A percentile compares a stretch with the other conserved stretches of the same genome.
Evolutionary conservation across 1,140 invertebrate species (phyloP).

Genomic region (Nymphalis io): DNA sequence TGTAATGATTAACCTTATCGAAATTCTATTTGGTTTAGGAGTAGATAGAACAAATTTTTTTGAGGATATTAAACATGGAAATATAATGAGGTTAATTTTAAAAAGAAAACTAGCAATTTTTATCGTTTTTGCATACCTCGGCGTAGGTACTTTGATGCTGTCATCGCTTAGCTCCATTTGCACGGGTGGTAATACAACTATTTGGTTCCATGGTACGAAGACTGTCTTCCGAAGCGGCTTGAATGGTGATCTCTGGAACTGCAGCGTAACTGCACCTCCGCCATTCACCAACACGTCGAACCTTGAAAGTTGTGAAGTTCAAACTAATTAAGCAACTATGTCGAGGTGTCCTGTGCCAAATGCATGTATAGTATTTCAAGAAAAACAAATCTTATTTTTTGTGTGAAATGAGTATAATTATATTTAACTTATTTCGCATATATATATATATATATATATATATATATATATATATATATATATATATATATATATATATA

Average conservation of each 20-base stretch:
- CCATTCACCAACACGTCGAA: constrained; percentile 99
- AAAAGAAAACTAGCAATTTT: background rate
- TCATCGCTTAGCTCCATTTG: constrained; percentile 92
- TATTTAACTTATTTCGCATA: no score
- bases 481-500: no score
- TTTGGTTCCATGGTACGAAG: constrained; percentile 97
- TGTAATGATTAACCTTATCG: no score
- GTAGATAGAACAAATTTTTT: background rate
- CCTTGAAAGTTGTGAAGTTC: constrained; percentile 80
- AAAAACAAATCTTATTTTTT: no score
- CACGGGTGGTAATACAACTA: constrained; percentile 93
- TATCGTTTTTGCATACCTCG: constrained; percentile 70
- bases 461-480: no score
- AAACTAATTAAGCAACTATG: background rate
- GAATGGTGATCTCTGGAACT: constrained; percentile 97
- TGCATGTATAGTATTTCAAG: no score
- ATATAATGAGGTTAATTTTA: background rate
- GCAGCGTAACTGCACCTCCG: constrained; percentile 97
- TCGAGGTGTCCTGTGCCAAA: background rate
- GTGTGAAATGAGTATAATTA: no score
- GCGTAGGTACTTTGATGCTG: constrained; percentile 80
- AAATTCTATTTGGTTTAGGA: background rate
- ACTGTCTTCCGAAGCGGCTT: constrained; percentile 91
- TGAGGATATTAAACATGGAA: background rate
- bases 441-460: no score